Conservation (phyloP, 2,888 invertebrate species). For the Philhelius pedissequus region DNA sequence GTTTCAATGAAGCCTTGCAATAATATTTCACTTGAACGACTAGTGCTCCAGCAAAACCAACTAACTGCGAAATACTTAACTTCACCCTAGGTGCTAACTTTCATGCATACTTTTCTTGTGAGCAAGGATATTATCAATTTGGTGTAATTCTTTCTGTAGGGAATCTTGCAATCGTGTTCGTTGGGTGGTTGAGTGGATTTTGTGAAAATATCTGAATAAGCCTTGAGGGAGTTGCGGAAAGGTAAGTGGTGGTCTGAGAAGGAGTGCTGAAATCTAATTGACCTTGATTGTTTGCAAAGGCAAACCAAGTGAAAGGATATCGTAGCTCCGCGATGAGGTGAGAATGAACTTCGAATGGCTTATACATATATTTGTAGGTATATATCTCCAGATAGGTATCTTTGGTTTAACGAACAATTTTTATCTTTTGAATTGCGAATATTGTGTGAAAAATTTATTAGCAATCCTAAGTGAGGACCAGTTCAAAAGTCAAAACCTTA, state of each 20-base stretch:
- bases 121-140: constrained; percentile 2
- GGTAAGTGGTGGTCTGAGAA: not conserved
- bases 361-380: not conserved
- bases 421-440: constrained; percentile 13
- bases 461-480: constrained; percentile 1
- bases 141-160: not conserved
- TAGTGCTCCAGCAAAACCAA: constrained; percentile 9
- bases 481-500: constrained; percentile 40
- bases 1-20: constrained; percentile 45
- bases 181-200: not conserved
- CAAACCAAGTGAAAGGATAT: not conserved
- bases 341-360: not conserved
- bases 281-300: constrained; percentile 55
- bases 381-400: not conserved
- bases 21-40: constrained; percentile 32
- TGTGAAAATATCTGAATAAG: constrained; percentile 3
- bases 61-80: constrained; percentile 19
- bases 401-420: not conserved
- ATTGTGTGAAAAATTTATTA: constrained; percentile 58
- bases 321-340: not conserved
- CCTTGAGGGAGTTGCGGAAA: not conserved
- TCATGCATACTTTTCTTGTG: not conserved
- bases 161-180: not conserved
- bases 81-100: constrained; percentile 13
- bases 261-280: constrained; percentile 31